phyloP scores from a whole-genome alignment of 2,888 invertebrate species.

The Pocota personata region DNA sequence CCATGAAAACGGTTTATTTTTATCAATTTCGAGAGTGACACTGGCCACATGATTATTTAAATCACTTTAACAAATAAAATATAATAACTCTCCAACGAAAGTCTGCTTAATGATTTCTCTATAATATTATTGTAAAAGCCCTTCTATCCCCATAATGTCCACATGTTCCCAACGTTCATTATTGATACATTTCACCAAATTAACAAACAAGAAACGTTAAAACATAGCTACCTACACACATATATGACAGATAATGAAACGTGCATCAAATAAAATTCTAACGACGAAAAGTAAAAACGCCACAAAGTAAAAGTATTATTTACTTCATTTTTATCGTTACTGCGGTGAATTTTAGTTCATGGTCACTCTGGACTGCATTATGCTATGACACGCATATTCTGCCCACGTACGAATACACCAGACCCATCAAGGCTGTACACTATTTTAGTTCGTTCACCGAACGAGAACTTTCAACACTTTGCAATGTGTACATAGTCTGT shows the following conservation, averaged over 20 bases:
- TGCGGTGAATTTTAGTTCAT: slow-evolving; percentile 33
- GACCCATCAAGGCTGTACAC: slow-evolving; percentile 31
- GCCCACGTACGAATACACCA: slow-evolving; percentile 10
- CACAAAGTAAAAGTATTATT: slow-evolving; percentile 14
- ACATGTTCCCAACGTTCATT: too few relatives aligned
- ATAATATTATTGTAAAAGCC: too few relatives aligned
- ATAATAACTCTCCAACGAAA: too few relatives aligned
- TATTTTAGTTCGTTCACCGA: slow-evolving; percentile 48
- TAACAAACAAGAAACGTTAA: too few relatives aligned
- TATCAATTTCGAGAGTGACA: too few relatives aligned
- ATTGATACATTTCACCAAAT: too few relatives aligned
- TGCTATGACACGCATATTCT: slow-evolving; percentile 25
- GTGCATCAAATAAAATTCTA: slow-evolving; percentile 3
- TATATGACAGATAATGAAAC: not conserved
- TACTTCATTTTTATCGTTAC: not conserved
- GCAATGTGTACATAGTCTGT: not conserved
- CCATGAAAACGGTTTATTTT: too few relatives aligned
- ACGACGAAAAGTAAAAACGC: not conserved
- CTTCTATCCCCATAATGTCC: too few relatives aligned
- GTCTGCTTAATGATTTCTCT: too few relatives aligned
- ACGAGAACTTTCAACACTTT: slow-evolving; percentile 18
- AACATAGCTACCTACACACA: not conserved
- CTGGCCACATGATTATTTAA: too few relatives aligned
- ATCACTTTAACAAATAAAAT: too few relatives aligned
- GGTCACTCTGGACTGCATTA: slow-evolving; percentile 24